phyloP scores from a whole-genome alignment of 2,888 invertebrate genomes.

The Linnaemya tessellans region DNA sequence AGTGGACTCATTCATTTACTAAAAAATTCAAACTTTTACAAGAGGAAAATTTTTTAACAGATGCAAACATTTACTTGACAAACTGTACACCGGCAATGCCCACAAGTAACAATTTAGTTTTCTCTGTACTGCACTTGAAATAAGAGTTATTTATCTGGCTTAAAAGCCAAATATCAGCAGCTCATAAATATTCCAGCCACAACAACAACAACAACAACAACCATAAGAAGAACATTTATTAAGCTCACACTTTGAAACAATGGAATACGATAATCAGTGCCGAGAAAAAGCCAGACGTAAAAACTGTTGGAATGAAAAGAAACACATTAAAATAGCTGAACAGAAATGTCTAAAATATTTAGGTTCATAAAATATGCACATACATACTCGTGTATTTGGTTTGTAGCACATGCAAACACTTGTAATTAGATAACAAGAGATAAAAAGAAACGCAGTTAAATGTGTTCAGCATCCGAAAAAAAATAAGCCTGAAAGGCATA shows the following conservation, averaged over 20 bases:
- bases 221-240: constrained; percentile 9
- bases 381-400: neutral
- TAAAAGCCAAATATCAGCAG: constrained; percentile 14
- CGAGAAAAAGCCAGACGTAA: neutral
- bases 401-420: constrained; percentile 5
- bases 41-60: too few relatives aligned
- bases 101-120: neutral
- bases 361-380: neutral
- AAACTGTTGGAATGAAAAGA: constrained; percentile 4
- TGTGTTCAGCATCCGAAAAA: neutral
- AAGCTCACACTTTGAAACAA: constrained; percentile 28
- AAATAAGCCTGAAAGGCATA: neutral
- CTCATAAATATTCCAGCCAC: constrained; percentile 25
- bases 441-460: constrained; percentile 24
- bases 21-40: too few relatives aligned
- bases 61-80: constrained; percentile 6
- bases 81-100: neutral
- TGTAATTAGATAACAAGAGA: constrained; percentile 43
- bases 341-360: constrained; percentile 1
- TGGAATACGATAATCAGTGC: constrained; percentile 1
- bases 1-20: too few relatives aligned
- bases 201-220: constrained; percentile 4
- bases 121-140: constrained; percentile 4
- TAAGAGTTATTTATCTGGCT: constrained; percentile 14
- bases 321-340: constrained; percentile 10